Evolutionary conservation across 2,888 invertebrate species (phyloP), one percentile per base, ranked within the genome.

Genomic region (Deilephila elpenor): DNA sequence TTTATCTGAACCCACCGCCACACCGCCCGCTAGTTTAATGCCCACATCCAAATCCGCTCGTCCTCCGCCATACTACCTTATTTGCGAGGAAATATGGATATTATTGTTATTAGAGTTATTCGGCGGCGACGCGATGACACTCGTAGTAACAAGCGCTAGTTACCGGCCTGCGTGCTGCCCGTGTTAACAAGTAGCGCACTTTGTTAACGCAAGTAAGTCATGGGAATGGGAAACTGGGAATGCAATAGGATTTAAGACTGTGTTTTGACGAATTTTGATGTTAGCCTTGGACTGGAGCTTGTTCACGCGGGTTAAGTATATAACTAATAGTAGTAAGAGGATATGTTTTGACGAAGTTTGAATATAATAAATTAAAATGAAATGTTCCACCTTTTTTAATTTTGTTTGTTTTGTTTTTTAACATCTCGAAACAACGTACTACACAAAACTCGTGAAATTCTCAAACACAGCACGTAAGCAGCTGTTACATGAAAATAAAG

Each of bases 41-140:
- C 91, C 92, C 86, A 75, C 82, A 87, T 89, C 88, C 89, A 89
- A 91, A 93, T 89, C 90, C 92, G 76, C 86, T 86, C 85, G 80
- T 82, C 81, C 79, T 80, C 83, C 82, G 84, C 86, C 87, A 89
- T 93, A 92, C 92, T 91, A 90, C 93, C 93, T 89, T 92, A 93
- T 90, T 88, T 86, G 92, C 83, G 80, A 86, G 86, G 86, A 92
- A 91, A 93, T 93, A 93, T 93, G 92, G 91, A 92, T 93, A 93
- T 93, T 92, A 93, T 93, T 92, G 90, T 91, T 92, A 91, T 92
- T 91, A 92, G 88, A 84, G 83, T 78, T 74, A 77, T 83, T 80
- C 91, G 92, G 93, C 93, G 93, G 91, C 59, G 84, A 86, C 86
- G 83, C 84, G 78, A 75, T 82, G 64, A 53, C 59, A 67, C 53